Evolutionary conservation across 2,113 vertebrate genomes (phyloP), one percentile per base, ranked within the genome.

Genomic region (Talpa occidentalis): DNA sequence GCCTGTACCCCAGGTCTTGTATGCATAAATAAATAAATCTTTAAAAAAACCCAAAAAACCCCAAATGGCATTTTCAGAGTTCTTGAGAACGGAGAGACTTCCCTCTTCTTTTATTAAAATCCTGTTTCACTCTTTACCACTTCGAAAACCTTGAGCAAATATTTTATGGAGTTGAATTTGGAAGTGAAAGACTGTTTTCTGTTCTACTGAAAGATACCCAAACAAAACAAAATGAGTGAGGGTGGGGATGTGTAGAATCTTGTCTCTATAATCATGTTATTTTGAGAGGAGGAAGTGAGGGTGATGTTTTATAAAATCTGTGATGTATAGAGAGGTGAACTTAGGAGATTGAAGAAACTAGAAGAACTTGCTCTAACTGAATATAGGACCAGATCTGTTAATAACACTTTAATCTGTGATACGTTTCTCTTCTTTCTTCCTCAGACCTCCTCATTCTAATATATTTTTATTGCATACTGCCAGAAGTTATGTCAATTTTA

Each of bases 101-200:
- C 12, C 32, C n/a, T 7, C 30, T 32, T 9, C 11, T n/a, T 47
- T 24, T 32, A 70, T 74, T 21, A 24, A 74, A 42, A 19, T 3
- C 21, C 10, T 96, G 0, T 83, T 93, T 72, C 1, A 86, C 44
- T 86, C 40, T 44, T 78, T 77, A 69, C 24, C 32, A n/a, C 7
- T 2, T 32, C 70, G 66, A 24, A 86, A 66, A 30, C 24, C 26
- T 67, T 77, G n/a, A 74, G 37, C 47, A 85, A 59, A 62, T 78
- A 76, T 74, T 87, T 73, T 40, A 21, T 47, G 91, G 66, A 82
- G 52, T 72, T 56, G 12, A 60, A 67, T 74, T 89, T 56, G 49
- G 77, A 78, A 78, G 28, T 74, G 28, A 84, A 76, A 94, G 44
- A 52, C 54, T 59, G 32, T 94, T 84, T 49, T 32, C 14, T 80